Base-by-base conservation (phyloP, 1,140 invertebrate species). In the Drosophila equinoxialis region DNA sequence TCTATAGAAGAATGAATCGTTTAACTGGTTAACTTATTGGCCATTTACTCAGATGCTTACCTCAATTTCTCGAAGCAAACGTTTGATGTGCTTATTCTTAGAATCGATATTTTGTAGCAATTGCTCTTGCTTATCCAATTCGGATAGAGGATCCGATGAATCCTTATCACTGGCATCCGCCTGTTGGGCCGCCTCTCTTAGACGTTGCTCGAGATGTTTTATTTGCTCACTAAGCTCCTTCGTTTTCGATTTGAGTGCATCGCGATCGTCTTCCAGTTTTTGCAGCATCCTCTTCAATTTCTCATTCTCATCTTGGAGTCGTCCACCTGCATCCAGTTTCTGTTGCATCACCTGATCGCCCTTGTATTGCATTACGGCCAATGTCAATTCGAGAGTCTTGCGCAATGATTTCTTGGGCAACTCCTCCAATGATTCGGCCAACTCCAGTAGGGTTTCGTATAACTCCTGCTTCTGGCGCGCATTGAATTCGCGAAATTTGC, bases 21-120 rank as follows among this genome's bases (percentile, higher is more conserved):
- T 26, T 26, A 26, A 26, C 4, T 26, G 3, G 3, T 0, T 4
- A 26, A 26, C 3, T 26, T 26, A 26, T 26, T 26, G 23, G 3
- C 23, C 23, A 26, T 26, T 4, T 26, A 26, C 23, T 26, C 23
- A 4, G 11, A 10, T 8, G 6, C 41, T 61, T 42, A 92, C 91
- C 69, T 92, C 91, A 17, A 91, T 92, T 68, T 92, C 91, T 0
- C 86, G 76, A 0, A 92, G 64, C 10, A 92, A 61, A 6, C 91
- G 74, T 54, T 92, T 92, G 8, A 92, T 92, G 61, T 92, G 91
- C n/a, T 91, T 92, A 60, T 92, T 92, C 20, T 92, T 92, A 4
- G 78, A 60, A 42, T 90, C 89, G 2, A 92, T 92, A 37, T 91
- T 92, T 1, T 81, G 81, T n/a, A 92, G 71, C 2, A 92, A 66